Evolutionary conservation across 1,140 invertebrate species (phyloP).

Genomic region (Mamestra configurata): DNA sequence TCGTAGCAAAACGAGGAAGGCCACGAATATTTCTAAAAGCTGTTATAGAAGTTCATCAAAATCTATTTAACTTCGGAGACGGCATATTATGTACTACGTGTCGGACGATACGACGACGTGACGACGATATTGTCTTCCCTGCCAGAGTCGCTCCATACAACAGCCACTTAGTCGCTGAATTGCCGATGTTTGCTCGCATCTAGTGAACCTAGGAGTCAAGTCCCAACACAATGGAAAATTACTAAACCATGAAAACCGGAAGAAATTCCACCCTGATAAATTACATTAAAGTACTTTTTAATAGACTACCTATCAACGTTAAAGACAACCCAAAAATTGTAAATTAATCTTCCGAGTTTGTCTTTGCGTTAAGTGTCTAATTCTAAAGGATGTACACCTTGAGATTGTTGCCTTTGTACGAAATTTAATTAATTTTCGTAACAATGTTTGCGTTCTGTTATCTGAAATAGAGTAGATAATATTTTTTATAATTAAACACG

Average conservation of each 20-base stretch:
- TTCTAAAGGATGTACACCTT: conserved; percentile 47
- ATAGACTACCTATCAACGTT: not conserved
- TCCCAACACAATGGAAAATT: no score
- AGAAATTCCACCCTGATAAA: not conserved
- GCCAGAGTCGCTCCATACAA: no score
- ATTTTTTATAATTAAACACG: conserved; percentile 12
- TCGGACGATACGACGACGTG: no score
- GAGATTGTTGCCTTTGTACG: conserved; percentile 41
- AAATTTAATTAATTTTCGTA: conserved; percentile 53
- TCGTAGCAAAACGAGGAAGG: no score
- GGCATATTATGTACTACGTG: no score
- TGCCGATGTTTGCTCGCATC: no score
- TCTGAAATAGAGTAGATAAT: conserved; percentile 31
- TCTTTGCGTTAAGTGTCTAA: conserved; percentile 38
- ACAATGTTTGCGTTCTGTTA: conserved; percentile 42
- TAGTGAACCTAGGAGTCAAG: no score
- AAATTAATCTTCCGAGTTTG: conserved; percentile 48
- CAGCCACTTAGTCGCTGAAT: no score
- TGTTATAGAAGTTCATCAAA: no score
- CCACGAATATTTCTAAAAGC: no score
- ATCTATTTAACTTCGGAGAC: no score
- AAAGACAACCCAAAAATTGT: conserved; percentile 25
- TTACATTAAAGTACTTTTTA: conserved; percentile 11
- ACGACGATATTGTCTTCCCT: no score
- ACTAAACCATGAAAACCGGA: not conserved